Evolutionary conservation across 1,140 invertebrate genomes (phyloP), one percentile per base, ranked within the genome.

Genomic region (Drosophila neocordata): DNA sequence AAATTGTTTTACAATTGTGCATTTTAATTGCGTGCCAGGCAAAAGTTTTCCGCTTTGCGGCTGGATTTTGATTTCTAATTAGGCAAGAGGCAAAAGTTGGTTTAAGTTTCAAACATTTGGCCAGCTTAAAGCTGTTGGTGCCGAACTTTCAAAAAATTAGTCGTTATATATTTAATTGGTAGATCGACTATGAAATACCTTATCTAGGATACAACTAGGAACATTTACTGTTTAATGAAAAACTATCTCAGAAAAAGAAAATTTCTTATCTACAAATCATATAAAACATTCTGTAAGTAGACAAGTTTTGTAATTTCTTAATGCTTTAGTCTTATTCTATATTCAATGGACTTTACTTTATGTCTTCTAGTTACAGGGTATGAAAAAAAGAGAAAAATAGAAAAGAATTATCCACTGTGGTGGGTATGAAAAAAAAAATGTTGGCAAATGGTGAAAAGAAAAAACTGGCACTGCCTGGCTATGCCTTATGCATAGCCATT

Each of bases 1-100:
- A 84, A 83, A 83, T 84, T 83, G 80, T 83, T 85, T 82, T 85
- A 75, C 80, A 85, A 84, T 85, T 80, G 81, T 70, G 41, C 41
- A 48, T 48, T 48, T 48, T 48, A 48, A 48, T 48, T 48, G 41
- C 41, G 41, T 48, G 41, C 41, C 41, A 48, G n/a, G 41, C 15
- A 69, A 78, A 87, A 87, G 69, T 81, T 83, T 87, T 74, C 51
- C 51, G 79, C 70, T 78, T 79, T 67, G 64, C 63, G 65, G 51
- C 73, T 77, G 63, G 72, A 83, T 87, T 87, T 87, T 83, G 82
- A 87, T 87, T 87, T 87, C 79, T 89, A 89, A 88, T 87, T 87
- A 84, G 81, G 58, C 67, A 62, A 67, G 38, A 58, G 41, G 41
- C 41, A 48, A 11, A 48, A 48, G 41, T 48, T 48, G 41, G 41